phyloP scores from a whole-genome alignment of 2,113 vertebrate genomes.

The Pelvicachromis taeniatus region DNA sequence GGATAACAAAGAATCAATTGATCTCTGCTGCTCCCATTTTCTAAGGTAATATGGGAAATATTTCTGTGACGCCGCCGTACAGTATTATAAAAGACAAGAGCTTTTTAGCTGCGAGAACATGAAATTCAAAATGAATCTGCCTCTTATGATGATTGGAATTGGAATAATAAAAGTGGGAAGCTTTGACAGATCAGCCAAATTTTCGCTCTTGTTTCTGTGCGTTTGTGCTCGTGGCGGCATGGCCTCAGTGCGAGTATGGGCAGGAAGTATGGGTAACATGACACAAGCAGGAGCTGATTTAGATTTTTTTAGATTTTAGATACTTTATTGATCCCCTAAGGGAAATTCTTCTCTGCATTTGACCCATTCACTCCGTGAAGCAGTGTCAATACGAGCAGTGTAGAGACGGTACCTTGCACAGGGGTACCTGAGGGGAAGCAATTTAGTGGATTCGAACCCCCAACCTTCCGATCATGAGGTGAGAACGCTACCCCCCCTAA shows the following conservation, averaged over 20 bases:
- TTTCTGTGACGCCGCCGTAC: neutral
- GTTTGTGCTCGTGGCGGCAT: neutral
- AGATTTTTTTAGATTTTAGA: no score
- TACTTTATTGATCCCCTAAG: no score
- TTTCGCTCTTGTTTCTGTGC: neutral
- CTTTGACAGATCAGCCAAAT: neutral
- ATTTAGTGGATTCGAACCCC: no score
- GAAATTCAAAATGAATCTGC: constrained; percentile 17
- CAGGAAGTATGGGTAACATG: neutral
- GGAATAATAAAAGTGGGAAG: constrained; percentile 1
- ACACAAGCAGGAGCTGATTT: neutral
- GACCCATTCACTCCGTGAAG: no score
- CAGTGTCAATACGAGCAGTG: no score
- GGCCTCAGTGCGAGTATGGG: neutral
- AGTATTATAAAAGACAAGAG: neutral
- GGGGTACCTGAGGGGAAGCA: no score
- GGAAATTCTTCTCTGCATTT: no score
- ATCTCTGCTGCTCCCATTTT: constrained; percentile 14
- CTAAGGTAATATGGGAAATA: neutral
- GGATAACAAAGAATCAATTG: constrained; percentile 19
- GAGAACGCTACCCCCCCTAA: no score
- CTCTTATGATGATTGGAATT: neutral
- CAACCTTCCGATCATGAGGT: no score
- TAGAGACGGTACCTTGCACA: no score
- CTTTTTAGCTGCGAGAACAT: neutral